Evolutionary conservation across 2,888 invertebrate species (phyloP), one percentile per base, ranked within the genome.

Genomic region (Cataglyphis rosenhaueri): DNA sequence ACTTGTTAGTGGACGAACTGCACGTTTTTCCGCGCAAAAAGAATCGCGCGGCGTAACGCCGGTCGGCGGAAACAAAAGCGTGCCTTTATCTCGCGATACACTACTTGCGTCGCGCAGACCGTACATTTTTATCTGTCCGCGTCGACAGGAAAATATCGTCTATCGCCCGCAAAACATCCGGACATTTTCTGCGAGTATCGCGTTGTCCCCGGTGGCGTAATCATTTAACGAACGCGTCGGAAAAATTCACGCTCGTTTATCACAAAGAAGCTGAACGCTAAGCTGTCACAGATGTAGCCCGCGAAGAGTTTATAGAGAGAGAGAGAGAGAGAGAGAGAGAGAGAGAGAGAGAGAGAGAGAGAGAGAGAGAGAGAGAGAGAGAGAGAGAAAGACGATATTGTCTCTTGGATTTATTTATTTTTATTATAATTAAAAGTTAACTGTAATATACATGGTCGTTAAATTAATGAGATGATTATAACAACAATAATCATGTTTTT

Each of bases 71-170:
- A 59, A 70, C 25, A 59, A 79, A 59, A 21, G 41, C 2, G 8
- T 25, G 18, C 0, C 44, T 68, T 70, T 78, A 44, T 71, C 59
- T 44, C 57, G 38, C 25, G n/a, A 68, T 25, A 25, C 15, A 25
- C n/a, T 55, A 41, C 29, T 55, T 41, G 55, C 59, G n/a, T 48
- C 15, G 48, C 75, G 35, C 15, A 32, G 6, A 6, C 6, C n/a
- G 32, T 29, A 57, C 32, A 57, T 78, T 70, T 70, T 21, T 57
- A 59, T 44, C 41, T 29, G 71, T 78, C 68, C 15, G 12, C 15
- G 57, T 32, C 57, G 57, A 44, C 57, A 18, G 35, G 21, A 71
- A 78, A 71, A 71, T 71, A 48, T 78, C 55, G 55, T 68, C 35
- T 55, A 41, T 76, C 35, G 25, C 29, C 41, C 21, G n/a, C 38